phyloP scores from a whole-genome alignment of 2,113 vertebrate species.

The Turnix velox region DNA sequence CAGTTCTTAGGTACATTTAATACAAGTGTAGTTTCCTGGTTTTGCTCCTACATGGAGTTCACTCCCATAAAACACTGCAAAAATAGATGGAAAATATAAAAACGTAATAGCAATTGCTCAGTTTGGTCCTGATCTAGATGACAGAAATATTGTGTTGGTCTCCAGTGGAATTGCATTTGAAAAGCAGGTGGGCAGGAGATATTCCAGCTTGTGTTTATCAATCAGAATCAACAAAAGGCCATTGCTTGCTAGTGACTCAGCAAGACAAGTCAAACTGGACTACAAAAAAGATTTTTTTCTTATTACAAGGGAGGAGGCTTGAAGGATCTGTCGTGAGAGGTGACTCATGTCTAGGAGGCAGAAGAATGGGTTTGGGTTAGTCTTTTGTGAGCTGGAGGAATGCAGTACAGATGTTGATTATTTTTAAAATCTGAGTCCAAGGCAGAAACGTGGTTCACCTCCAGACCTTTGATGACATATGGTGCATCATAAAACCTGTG shows the following conservation, averaged over 20 bases:
- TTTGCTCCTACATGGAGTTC: neutral
- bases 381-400: neutral
- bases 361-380: neutral
- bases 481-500: neutral
- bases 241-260: neutral
- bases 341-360: neutral
- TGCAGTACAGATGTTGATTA: neutral
- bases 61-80: neutral
- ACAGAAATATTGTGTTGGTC: neutral
- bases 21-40: neutral
- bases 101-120: neutral
- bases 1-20: neutral
- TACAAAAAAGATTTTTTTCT: neutral
- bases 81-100: neutral
- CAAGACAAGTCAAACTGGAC: neutral
- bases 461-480: neutral
- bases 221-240: neutral
- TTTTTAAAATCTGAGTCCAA: neutral
- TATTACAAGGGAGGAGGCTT: neutral
- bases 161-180: neutral
- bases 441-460: neutral
- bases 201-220: neutral
- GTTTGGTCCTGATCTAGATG: neutral
- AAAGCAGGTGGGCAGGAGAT: neutral
- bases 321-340: neutral